A percentile compares a stretch with the other conserved stretches of the same genome.
phyloP scores from a whole-genome alignment of 2,888 invertebrate species.

The Apodemia duryi region DNA sequence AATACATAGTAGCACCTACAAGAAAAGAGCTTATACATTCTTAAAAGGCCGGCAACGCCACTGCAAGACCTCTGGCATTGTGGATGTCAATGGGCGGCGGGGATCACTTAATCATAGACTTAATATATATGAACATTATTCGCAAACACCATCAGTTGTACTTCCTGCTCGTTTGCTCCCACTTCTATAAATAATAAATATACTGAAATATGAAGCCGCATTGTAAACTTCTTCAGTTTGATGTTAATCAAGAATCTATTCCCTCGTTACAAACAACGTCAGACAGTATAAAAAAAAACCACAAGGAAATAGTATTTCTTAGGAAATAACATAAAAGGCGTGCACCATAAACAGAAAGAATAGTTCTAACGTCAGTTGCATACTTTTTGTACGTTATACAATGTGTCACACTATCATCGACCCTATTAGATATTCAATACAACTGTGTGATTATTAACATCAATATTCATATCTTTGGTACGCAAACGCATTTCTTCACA shows the following conservation, averaged over 20 bases:
- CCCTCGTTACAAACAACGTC: neutral
- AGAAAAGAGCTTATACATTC: no score
- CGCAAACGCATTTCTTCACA: slow-evolving; percentile 56
- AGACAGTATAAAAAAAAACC: neutral
- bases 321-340: slow-evolving; percentile 5
- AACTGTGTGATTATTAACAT: neutral
- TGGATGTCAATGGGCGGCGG: no score
- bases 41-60: no score
- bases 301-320: neutral
- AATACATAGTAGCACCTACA: no score
- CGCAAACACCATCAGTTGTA: no score
- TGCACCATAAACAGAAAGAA: slow-evolving; percentile 10
- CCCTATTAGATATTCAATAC: slow-evolving; percentile 21
- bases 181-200: no score
- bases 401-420: slow-evolving; percentile 8
- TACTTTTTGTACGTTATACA: neutral
- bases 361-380: neutral
- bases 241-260: neutral
- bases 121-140: no score
- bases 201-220: neutral
- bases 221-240: neutral
- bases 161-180: no score
- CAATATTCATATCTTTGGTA: slow-evolving; percentile 26
- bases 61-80: no score
- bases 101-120: no score